phyloP scores from a whole-genome alignment of 2,888 invertebrate genomes.

The Mythimna pallens region DNA sequence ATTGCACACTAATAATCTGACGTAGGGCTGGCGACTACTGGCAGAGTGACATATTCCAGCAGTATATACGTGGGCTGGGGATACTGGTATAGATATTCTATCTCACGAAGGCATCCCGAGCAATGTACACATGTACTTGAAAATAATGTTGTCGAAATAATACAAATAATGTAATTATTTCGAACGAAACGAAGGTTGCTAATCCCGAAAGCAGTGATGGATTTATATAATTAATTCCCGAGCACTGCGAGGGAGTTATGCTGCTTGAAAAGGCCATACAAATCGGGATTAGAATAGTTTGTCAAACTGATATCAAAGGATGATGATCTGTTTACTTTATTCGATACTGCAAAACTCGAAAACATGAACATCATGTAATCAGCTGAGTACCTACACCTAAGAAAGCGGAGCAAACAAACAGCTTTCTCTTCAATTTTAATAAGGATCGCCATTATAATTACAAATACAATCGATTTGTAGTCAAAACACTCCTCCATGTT shows the following conservation, averaged over 20 bases:
- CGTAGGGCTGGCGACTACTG: constrained; percentile 32
- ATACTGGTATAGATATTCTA: too few species aligned
- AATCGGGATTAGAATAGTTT: too few species aligned
- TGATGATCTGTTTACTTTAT: not conserved
- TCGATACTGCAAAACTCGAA: constrained; percentile 26
- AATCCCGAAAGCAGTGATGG: too few species aligned
- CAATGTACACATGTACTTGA: too few species aligned
- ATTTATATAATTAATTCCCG: too few species aligned
- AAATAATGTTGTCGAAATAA: too few species aligned
- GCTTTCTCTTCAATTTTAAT: constrained; percentile 40
- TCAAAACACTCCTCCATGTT: constrained; percentile 33
- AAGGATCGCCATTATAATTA: constrained; percentile 42
- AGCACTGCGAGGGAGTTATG: too few species aligned
- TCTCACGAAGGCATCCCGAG: too few species aligned
- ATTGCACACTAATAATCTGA: constrained; percentile 37
- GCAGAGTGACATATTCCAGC: not conserved
- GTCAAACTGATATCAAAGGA: too few species aligned
- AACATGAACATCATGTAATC: constrained; percentile 31
- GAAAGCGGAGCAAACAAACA: constrained; percentile 60
- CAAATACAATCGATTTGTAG: constrained; percentile 38
- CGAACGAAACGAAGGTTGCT: too few species aligned
- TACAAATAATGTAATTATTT: too few species aligned
- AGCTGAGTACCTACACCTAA: constrained; percentile 5
- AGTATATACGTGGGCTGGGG: not conserved
- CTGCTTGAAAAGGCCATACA: too few species aligned